phyloP scores from a whole-genome alignment of 2,797 vertebrate genomes.

The Poecilia gillii region DNA sequence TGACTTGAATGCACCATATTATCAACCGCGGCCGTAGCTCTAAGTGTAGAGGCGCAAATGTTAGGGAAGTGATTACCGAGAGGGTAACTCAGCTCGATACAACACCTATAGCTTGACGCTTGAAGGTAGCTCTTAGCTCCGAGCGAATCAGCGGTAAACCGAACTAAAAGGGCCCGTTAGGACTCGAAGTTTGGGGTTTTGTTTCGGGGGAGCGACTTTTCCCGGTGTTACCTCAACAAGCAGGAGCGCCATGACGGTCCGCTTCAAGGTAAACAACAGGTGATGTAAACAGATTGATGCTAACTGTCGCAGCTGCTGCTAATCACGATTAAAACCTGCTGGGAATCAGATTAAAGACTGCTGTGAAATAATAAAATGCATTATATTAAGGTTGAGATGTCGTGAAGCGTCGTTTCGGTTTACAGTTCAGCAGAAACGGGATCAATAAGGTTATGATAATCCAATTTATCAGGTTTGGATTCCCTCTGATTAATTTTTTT shows the following conservation, averaged over 20 bases:
- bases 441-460: conserved; percentile 28
- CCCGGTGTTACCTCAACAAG: neutral
- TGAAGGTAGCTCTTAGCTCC: neutral
- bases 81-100: neutral
- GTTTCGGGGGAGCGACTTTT: neutral
- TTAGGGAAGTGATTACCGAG: neutral
- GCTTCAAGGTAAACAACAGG: conserved; percentile 63
- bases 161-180: neutral
- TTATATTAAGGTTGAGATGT: neutral
- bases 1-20: neutral
- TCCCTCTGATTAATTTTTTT: neutral
- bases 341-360: neutral
- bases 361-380: neutral
- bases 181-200: rapidly evolving
- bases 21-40: neutral
- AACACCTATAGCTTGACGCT: neutral
- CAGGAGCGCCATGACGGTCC: conserved; percentile 54
- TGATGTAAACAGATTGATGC: conserved; percentile 8
- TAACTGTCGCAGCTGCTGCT: neutral
- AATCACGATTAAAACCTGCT: rapidly evolving
- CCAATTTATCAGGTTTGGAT: neutral
- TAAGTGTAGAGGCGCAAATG: neutral
- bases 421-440: conserved; percentile 3
- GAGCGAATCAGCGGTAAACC: neutral
- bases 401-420: neutral